Conservation (phyloP, 2,888 invertebrate genomes). For the Campaea margaritaria region DNA sequence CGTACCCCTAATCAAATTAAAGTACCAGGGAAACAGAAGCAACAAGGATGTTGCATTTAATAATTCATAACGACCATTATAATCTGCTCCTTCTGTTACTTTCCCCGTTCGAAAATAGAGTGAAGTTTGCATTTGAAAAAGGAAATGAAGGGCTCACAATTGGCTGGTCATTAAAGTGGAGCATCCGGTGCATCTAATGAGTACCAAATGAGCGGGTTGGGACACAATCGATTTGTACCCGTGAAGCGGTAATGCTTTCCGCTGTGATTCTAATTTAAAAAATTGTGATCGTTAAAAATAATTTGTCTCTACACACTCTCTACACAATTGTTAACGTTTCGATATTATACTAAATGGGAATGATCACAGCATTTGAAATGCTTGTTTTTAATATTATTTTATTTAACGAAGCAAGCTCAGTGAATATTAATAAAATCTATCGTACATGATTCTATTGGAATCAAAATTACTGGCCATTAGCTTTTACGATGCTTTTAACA, state of each 20-base stretch:
- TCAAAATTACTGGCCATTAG: conserved; percentile 1
- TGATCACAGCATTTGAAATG: too few relatives aligned
- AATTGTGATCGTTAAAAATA: conserved; percentile 36
- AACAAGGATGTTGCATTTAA: conserved; percentile 62
- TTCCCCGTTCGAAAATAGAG: conserved; percentile 26
- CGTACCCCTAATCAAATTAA: conserved; percentile 54
- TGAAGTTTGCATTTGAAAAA: conserved; percentile 42
- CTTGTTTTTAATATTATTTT: neutral
- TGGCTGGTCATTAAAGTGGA: conserved; percentile 75
- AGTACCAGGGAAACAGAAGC: conserved; percentile 51
- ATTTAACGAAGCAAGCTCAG: neutral
- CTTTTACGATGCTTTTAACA: conserved; percentile 25
- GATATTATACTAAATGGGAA: too few relatives aligned
- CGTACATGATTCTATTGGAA: neutral
- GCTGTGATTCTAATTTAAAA: conserved; percentile 54
- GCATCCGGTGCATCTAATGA: conserved; percentile 80
- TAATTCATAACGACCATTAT: conserved; percentile 55
- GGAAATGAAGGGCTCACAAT: conserved; percentile 62
- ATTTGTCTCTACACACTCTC: conserved; percentile 12
- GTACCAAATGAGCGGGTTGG: conserved; percentile 81
- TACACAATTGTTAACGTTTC: too few relatives aligned
- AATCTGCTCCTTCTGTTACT: conserved; percentile 44
- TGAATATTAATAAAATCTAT: neutral
- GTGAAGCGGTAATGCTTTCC: conserved; percentile 79
- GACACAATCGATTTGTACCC: conserved; percentile 81